A percentile compares a stretch with the other conserved stretches of the same genome.
These are phyloP conservation scores for Osmerus eperlanus DNA, from an alignment of 2,113 vertebrate genomes.

Conservation along the genomic window DNA sequence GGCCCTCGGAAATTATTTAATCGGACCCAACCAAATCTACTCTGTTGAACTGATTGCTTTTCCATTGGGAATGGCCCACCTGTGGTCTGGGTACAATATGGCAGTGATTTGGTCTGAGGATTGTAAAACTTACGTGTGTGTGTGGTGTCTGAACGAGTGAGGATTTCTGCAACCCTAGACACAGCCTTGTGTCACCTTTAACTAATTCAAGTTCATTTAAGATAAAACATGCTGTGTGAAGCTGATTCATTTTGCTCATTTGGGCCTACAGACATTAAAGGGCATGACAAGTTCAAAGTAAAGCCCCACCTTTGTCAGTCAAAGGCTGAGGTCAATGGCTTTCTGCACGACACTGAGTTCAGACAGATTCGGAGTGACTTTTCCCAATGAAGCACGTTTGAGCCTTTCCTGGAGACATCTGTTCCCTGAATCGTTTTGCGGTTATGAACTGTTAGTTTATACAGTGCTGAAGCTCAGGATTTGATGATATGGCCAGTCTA, in stretches of 20 bases:
- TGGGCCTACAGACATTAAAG: not conserved
- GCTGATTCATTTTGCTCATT: not conserved
- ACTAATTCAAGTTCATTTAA: not conserved
- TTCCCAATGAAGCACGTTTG: not conserved
- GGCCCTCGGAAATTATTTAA: no score
- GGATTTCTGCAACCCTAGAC: not conserved
- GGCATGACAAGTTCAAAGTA: not conserved
- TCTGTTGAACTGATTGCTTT: no score
- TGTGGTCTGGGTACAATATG: no score
- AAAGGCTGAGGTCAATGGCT: not conserved
- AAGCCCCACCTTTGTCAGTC: not conserved
- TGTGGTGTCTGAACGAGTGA: no score
- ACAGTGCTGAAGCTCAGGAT: no score
- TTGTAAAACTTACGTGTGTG: no score
- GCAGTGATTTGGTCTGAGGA: no score
- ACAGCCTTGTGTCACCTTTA: not conserved
- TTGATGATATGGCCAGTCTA: no score
- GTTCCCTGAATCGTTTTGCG: not conserved
- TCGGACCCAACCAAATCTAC: no score
- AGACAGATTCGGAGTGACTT: not conserved
- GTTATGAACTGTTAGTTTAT: no score
- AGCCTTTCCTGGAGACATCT: not conserved
- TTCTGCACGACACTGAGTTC: not conserved
- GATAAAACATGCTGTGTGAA: not conserved
- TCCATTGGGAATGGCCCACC: no score